Percentiles rank a stretch among this genome's conserved stretches.
Conservation (phyloP, 1,140 invertebrate genomes). For the Caenorhabditis elegans region DNA sequence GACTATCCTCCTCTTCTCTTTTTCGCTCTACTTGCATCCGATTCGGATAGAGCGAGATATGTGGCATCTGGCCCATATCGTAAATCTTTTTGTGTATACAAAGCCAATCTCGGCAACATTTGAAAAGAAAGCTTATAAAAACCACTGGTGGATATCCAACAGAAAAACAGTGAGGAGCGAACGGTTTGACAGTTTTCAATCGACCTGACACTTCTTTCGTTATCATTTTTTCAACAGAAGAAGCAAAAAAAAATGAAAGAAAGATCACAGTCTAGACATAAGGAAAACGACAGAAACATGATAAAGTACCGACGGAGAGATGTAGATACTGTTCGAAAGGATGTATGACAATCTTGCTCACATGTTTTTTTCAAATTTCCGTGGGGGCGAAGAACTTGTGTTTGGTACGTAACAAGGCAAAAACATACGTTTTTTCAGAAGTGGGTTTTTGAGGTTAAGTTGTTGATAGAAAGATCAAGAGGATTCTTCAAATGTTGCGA, state of each 20-base stretch:
- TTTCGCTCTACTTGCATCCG: conserved; percentile 12
- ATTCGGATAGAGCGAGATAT: conserved; percentile 19
- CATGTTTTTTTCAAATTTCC: background rate
- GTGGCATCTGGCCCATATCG: conserved; percentile 27
- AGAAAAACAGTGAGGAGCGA: background rate
- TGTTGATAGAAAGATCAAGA: background rate
- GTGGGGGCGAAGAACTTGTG: too few relatives aligned
- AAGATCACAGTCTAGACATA: conserved; percentile 5
- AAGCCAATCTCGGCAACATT: conserved; percentile 11
- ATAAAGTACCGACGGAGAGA: background rate
- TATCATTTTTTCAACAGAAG: background rate
- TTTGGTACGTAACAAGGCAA: too few relatives aligned
- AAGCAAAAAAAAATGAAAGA: background rate
- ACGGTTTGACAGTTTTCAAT: background rate
- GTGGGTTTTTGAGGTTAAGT: too few relatives aligned
- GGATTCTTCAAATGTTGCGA: too few relatives aligned
- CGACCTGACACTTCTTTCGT: background rate
- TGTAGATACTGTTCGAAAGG: background rate
- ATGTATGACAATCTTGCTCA: background rate
- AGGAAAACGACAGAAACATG: background rate
- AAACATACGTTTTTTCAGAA: too few relatives aligned
- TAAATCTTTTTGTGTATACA: conserved; percentile 20
- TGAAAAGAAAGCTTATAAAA: background rate
- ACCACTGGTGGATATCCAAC: background rate
- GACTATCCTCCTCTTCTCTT: background rate